Conservation (phyloP, 1,140 invertebrate species). For the Galendromus occidentalis region DNA sequence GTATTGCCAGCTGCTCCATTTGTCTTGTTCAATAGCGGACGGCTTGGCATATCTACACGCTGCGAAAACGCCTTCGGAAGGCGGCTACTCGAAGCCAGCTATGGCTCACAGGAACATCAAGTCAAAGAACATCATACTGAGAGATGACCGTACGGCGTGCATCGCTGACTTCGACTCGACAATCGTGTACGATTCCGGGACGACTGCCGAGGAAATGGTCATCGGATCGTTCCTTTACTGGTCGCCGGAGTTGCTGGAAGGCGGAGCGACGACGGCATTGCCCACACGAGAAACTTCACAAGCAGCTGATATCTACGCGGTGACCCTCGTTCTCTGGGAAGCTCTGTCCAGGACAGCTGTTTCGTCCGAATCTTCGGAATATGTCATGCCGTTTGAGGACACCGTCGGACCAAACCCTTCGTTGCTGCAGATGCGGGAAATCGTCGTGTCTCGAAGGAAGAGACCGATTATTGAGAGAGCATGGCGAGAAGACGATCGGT, state of each 20-base stretch:
- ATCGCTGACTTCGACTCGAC: constrained; percentile 85
- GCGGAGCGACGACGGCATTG: constrained; percentile 91
- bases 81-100: constrained; percentile 61
- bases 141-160: constrained; percentile 72
- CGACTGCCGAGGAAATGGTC: constrained; percentile 31
- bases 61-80: constrained; percentile 59
- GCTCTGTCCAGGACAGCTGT: constrained; percentile 45
- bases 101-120: constrained; percentile 91
- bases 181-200: constrained; percentile 58
- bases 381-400: too few species aligned
- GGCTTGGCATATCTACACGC: constrained; percentile 80
- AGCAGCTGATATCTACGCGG: constrained; percentile 94
- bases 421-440: too few species aligned
- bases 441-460: too few species aligned
- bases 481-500: too few species aligned
- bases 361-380: too few species aligned
- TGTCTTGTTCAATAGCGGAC: constrained; percentile 75
- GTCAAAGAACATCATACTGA: constrained; percentile 87
- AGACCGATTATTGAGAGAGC: too few species aligned
- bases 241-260: constrained; percentile 93
- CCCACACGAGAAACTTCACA: constrained; percentile 83
- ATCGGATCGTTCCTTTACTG: constrained; percentile 46
- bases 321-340: constrained; percentile 89
- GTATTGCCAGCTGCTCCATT: too few species aligned
- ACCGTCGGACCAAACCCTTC: too few species aligned